These are phyloP conservation scores for Cactoblastis cactorum DNA, from an alignment of 2,888 invertebrate species.

Conservation along the genomic window DNA sequence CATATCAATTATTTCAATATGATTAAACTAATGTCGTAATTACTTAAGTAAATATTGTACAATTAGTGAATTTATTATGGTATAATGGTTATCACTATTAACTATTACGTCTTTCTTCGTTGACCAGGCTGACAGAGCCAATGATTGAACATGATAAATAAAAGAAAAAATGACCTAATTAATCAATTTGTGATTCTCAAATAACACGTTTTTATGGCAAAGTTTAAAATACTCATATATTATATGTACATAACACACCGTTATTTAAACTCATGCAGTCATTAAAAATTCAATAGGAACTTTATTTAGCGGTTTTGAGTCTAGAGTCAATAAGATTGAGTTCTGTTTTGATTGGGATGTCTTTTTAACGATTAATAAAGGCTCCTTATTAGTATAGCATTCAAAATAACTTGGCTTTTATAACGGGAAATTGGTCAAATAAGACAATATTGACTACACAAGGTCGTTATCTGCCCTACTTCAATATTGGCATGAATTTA, in stretches of 20 bases:
- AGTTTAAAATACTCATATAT: neutral
- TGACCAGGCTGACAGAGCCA: too few species aligned
- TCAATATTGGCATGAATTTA: neutral
- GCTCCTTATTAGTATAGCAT: neutral
- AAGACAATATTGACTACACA: neutral
- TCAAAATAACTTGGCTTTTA: neutral
- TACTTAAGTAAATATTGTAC: too few species aligned
- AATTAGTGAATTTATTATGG: too few species aligned
- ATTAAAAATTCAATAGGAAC: neutral
- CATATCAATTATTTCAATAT: too few species aligned
- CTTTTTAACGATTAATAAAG: neutral
- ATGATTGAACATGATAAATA: too few species aligned
- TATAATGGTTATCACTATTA: too few species aligned
- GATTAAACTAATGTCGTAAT: too few species aligned
- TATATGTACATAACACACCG: too few species aligned
- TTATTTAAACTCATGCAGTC: neutral
- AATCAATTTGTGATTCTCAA: neutral
- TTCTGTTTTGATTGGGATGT: neutral
- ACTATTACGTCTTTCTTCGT: too few species aligned
- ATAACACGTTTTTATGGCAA: neutral
- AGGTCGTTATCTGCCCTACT: neutral
- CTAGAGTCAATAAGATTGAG: neutral
- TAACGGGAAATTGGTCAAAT: slow-evolving; percentile 4
- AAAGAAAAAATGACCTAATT: too few species aligned
- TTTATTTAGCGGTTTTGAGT: neutral